Conservation (phyloP, 2,113 vertebrate species). For the Haemorhous mexicanus region DNA sequence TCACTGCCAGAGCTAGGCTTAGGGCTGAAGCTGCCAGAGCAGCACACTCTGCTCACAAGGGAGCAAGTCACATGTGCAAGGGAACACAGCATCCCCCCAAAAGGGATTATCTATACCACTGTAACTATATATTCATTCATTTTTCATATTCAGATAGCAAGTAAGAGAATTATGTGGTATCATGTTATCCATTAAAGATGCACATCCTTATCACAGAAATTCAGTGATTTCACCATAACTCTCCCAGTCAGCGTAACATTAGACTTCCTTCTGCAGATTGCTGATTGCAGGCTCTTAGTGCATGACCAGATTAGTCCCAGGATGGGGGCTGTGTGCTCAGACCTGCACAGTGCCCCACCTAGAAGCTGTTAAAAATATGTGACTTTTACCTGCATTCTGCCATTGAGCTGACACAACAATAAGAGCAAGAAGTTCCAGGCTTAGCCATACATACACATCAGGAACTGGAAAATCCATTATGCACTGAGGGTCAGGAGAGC, state of each 20-base stretch:
- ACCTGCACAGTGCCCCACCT: not conserved
- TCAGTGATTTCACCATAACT: not conserved
- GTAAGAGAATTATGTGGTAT: not conserved
- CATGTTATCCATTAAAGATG: not conserved
- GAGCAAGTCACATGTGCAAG: not conserved
- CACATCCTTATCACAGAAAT: not conserved
- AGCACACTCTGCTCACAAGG: not conserved
- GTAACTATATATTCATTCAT: not conserved
- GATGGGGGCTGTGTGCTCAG: not conserved
- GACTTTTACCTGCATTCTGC: not conserved
- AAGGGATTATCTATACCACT: not conserved
- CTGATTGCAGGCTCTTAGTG: not conserved
- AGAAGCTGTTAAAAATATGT: not conserved
- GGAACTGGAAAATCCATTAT: constrained; percentile 24
- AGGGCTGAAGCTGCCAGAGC: not conserved
- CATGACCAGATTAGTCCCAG: not conserved
- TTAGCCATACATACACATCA: not conserved
- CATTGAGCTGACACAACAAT: not conserved
- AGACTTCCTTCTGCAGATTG: not conserved
- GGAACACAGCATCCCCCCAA: not conserved
- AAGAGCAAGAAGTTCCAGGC: not conserved
- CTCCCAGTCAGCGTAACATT: not conserved
- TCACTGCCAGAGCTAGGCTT: not conserved
- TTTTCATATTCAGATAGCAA: not conserved
- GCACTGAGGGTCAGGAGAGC: not conserved